Percentiles rank a stretch among this genome's conserved stretches.
Evolutionary conservation across 2,888 invertebrate species (phyloP).

Genomic region (Psylliodes chrysocephalus): DNA sequence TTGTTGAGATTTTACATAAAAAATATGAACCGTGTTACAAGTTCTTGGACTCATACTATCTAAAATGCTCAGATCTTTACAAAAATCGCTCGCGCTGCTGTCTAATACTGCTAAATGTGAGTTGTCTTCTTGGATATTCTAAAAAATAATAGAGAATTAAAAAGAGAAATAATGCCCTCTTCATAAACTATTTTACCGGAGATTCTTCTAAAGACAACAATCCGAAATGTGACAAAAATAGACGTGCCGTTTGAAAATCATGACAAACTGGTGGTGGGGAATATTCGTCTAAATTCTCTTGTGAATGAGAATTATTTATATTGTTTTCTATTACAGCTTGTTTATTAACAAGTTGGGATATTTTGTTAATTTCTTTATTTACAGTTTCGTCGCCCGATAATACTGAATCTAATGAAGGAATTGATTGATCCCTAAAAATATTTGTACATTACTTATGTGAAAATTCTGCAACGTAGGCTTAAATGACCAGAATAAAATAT

Average conservation of each 20-base stretch:
- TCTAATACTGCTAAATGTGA: constrained; percentile 79
- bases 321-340: constrained; percentile 68
- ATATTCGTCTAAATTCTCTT: constrained; percentile 71
- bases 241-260: constrained; percentile 94
- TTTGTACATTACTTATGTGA: no score
- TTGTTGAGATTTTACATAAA: constrained; percentile 92
- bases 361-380: constrained; percentile 68
- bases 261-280: constrained; percentile 84
- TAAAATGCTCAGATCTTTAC: constrained; percentile 80
- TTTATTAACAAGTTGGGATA: constrained; percentile 78
- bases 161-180: background rate
- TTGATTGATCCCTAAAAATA: constrained; percentile 82
- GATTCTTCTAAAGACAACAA: constrained; percentile 75
- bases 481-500: no score
- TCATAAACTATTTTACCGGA: constrained; percentile 52
- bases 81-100: constrained; percentile 76
- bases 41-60: constrained; percentile 90
- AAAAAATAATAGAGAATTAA: constrained; percentile 11
- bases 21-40: constrained; percentile 92
- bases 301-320: constrained; percentile 51
- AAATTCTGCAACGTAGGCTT: no score
- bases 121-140: constrained; percentile 50
- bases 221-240: constrained; percentile 96
- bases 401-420: constrained; percentile 87
- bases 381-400: constrained; percentile 68